Evolutionary conservation across 2,113 vertebrate genomes (phyloP).

Genomic region (Rhynchopsitta pachyrhyncha): DNA sequence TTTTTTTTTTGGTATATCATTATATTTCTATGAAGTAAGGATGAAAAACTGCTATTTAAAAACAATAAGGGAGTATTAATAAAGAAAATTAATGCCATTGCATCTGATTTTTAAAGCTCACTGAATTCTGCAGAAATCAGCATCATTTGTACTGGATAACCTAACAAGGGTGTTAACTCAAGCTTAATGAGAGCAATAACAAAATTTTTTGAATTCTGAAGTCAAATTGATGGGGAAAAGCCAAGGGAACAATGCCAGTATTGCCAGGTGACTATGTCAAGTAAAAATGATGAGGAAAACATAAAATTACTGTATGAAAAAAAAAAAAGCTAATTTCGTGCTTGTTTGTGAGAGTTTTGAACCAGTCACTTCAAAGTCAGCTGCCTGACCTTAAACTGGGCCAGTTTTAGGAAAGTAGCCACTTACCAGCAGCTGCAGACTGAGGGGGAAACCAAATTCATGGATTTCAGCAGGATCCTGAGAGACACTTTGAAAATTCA

Average conservation of each 20-base stretch:
- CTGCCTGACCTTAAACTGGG: background rate
- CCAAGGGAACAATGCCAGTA: background rate
- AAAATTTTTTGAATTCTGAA: background rate
- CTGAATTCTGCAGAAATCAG: background rate
- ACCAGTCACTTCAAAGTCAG: background rate
- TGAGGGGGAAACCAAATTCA: background rate
- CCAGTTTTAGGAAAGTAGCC: background rate
- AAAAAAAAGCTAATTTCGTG: background rate
- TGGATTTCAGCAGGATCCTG: background rate
- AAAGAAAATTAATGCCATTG: background rate
- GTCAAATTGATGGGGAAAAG: background rate
- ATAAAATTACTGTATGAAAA: background rate
- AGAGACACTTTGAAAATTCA: background rate
- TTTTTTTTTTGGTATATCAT: background rate
- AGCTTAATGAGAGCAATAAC: background rate
- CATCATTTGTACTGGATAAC: background rate
- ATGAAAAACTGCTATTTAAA: background rate
- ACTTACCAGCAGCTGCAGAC: background rate
- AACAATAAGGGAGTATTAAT: background rate
- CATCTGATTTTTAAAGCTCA: background rate
- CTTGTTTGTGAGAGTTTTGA: background rate
- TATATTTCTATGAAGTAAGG: background rate
- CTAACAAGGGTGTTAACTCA: background rate
- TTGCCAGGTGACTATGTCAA: background rate
- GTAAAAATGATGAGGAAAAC: background rate